Percentiles rank a stretch among this genome's conserved stretches.
Conservation (phyloP, 2,797 vertebrate species). For the Poecilia picta region DNA sequence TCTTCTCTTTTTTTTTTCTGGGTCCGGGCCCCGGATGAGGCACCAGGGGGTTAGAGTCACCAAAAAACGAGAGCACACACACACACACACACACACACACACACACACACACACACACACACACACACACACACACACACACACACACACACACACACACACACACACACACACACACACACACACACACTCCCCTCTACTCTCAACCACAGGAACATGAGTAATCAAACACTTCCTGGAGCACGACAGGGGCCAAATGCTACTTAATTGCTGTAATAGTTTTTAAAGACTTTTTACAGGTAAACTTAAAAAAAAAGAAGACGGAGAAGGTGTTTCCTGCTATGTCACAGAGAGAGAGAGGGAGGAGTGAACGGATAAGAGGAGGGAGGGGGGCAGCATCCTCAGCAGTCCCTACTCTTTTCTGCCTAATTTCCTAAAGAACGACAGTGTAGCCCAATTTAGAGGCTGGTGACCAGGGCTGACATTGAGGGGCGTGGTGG, state of each 20-base stretch:
- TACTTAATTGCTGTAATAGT: slow-evolving; percentile 96
- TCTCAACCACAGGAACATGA: slow-evolving; percentile 86
- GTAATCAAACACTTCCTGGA: slow-evolving; percentile 89
- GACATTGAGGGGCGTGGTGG: slow-evolving; percentile 89
- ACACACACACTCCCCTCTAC: slow-evolving; percentile 70
- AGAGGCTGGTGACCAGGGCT: slow-evolving; percentile 80
- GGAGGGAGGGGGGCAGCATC: slow-evolving; percentile 77
- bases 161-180: no score
- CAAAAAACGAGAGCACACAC: slow-evolving; percentile 83
- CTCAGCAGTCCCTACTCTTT: slow-evolving; percentile 69
- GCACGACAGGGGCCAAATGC: slow-evolving; percentile 87
- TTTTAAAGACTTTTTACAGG: slow-evolving; percentile 93
- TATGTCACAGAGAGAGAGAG: slow-evolving; percentile 35
- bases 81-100: slow-evolving; percentile 23
- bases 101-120: no score
- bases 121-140: slow-evolving; percentile 60
- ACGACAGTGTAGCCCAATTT: slow-evolving; percentile 83
- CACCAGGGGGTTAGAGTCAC: slow-evolving; percentile 80
- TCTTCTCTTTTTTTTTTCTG: slow-evolving; percentile 61
- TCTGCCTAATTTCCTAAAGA: slow-evolving; percentile 83
- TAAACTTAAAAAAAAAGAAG: slow-evolving; percentile 74
- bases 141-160: slow-evolving; percentile 23
- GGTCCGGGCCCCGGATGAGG: slow-evolving; percentile 84
- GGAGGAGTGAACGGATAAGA: slow-evolving; percentile 81
- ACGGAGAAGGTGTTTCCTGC: slow-evolving; percentile 28